Percentiles rank a stretch among this genome's conserved stretches.
Evolutionary conservation across 2,113 vertebrate species (phyloP).

Genomic region (Cygnus buccinator): DNA sequence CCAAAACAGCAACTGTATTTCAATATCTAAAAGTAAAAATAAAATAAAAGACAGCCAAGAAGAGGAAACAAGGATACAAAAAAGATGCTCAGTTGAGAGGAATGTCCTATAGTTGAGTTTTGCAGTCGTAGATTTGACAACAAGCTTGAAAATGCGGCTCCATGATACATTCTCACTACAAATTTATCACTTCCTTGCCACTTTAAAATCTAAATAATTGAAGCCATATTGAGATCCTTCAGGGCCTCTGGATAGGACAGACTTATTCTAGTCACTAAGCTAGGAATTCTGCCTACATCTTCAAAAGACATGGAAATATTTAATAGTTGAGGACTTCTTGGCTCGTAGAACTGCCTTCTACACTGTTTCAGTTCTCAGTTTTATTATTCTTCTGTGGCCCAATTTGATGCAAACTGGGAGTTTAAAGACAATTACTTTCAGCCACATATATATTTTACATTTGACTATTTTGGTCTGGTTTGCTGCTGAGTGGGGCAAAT

Average conservation of each 20-base stretch:
- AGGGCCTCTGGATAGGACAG: background rate
- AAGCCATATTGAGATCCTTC: background rate
- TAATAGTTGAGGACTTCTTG: background rate
- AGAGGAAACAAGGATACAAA: background rate
- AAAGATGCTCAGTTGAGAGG: background rate
- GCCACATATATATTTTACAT: background rate
- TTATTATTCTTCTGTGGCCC: background rate
- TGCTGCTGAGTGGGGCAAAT: background rate
- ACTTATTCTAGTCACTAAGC: background rate
- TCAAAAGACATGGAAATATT: background rate
- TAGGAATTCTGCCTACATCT: background rate
- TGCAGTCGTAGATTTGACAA: background rate
- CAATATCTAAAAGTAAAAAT: background rate
- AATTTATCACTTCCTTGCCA: background rate
- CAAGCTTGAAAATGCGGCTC: background rate
- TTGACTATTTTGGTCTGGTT: conserved; percentile 8
- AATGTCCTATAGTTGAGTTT: background rate
- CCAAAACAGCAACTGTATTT: background rate
- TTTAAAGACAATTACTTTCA: conserved; percentile 8
- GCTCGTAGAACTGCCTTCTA: background rate
- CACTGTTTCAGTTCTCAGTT: background rate
- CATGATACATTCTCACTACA: background rate
- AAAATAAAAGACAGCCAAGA: background rate
- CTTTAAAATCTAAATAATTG: background rate
- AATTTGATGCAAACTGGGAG: background rate